A percentile compares a stretch with the other conserved stretches of the same genome.
These are phyloP conservation scores for Sander lucioperca DNA, from an alignment of 2,113 vertebrate species.

Conservation along the genomic window DNA sequence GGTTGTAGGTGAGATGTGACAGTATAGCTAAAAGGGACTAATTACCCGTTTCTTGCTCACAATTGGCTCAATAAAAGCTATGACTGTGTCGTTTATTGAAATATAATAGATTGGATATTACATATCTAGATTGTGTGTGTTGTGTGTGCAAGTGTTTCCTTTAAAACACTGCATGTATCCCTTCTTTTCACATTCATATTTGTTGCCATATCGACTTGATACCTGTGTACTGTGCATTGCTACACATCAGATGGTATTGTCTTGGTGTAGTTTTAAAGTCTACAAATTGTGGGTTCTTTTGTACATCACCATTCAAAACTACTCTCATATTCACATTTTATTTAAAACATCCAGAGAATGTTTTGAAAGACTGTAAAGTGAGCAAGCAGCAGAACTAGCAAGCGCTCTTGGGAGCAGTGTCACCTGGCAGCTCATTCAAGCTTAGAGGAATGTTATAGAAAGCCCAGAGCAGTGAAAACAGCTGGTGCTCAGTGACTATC, in stretches of 20 bases:
- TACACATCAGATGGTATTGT: background rate
- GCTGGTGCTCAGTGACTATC: constrained; percentile 71
- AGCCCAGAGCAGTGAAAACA: constrained; percentile 70
- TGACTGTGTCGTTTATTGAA: background rate
- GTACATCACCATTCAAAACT: background rate
- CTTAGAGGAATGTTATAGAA: constrained; percentile 72
- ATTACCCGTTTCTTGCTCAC: background rate
- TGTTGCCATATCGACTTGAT: background rate
- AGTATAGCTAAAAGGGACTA: background rate
- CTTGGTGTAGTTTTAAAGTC: background rate
- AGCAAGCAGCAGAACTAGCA: constrained; percentile 14
- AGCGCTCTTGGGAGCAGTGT: constrained; percentile 55
- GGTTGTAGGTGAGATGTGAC: constrained; percentile 1
- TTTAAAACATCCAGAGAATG: constrained; percentile 27
- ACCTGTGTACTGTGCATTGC: background rate
- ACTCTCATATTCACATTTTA: constrained; percentile 13
- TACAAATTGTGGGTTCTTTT: background rate
- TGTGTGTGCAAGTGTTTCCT: too few species aligned
- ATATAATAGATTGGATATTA: background rate
- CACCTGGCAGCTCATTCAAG: constrained; percentile 72
- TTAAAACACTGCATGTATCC: background rate
- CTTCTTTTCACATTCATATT: background rate
- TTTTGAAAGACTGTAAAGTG: constrained; percentile 25
- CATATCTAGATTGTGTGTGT: background rate
- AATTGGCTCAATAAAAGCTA: background rate